A percentile compares a stretch with the other conserved stretches of the same genome.
phyloP scores from a whole-genome alignment of 2,888 invertebrate genomes.

The Cylindroiulus punctatus region DNA sequence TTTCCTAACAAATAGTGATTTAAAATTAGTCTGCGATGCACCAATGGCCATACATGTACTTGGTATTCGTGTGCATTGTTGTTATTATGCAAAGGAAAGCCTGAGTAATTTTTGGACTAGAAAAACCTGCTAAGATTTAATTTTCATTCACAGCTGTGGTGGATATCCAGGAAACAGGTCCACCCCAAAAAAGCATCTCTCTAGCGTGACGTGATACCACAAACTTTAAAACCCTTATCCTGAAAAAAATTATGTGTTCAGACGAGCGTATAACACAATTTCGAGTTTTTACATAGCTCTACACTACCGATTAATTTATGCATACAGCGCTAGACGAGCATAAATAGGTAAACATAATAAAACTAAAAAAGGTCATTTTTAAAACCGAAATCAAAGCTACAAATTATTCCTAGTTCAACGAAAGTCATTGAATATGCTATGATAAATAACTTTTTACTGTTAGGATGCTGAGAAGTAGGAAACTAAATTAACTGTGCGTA shows the following conservation, averaged over 20 bases:
- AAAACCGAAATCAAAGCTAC: neutral
- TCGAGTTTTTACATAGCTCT: neutral
- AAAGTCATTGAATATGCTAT: neutral
- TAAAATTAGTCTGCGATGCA: neutral
- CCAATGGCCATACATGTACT: neutral
- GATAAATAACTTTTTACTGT: neutral
- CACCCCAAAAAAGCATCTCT: neutral
- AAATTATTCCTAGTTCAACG: neutral
- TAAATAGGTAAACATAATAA: neutral
- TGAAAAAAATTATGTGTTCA: neutral
- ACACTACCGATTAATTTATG: neutral
- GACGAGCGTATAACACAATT: conserved; percentile 30
- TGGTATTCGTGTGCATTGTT: neutral
- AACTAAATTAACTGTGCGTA: neutral
- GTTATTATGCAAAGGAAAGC: conserved; percentile 8
- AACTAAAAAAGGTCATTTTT: neutral
- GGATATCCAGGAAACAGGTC: conserved; percentile 11
- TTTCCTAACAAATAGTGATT: neutral
- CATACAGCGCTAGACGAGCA: neutral
- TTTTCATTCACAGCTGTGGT: conserved; percentile 23
- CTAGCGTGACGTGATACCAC: neutral
- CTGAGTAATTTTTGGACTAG: neutral
- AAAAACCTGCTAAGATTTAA: conserved; percentile 6
- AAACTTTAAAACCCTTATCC: neutral
- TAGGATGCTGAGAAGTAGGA: neutral